These are phyloP conservation scores for Characodon lateralis DNA, from an alignment of 2,797 vertebrate species.

Conservation along the genomic window DNA sequence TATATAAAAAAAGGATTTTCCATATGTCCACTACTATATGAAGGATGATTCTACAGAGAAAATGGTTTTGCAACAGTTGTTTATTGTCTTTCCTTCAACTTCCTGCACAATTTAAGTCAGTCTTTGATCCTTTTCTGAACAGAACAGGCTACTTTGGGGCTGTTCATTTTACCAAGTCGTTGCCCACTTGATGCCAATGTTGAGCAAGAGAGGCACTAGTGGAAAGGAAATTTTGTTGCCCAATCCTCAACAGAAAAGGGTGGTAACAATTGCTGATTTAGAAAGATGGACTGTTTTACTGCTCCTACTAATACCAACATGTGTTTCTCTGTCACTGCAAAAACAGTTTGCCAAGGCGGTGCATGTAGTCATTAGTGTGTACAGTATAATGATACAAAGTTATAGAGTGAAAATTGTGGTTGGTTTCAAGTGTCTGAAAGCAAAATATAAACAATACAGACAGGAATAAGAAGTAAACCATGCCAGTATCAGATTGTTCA, in stretches of 20 bases:
- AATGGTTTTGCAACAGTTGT: not conserved
- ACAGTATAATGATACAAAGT: too few relatives aligned
- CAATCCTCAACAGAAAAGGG: not conserved
- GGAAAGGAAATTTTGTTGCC: not conserved
- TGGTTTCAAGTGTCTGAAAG: not conserved
- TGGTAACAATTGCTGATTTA: not conserved
- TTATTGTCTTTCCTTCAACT: not conserved
- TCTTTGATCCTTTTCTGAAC: not conserved
- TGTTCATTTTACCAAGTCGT: not conserved
- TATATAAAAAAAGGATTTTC: not conserved
- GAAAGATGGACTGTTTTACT: not conserved
- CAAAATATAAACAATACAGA: not conserved
- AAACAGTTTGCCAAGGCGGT: too few relatives aligned
- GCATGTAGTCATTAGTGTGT: too few relatives aligned
- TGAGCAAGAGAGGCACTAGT: not conserved
- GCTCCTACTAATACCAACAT: not conserved
- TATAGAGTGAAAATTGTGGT: too few relatives aligned
- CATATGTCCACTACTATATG: not conserved
- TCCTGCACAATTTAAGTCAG: not conserved
- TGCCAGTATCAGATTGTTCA: too few relatives aligned
- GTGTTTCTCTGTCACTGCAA: not conserved
- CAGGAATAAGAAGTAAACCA: not conserved
- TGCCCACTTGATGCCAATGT: not conserved
- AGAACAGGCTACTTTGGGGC: not conserved
- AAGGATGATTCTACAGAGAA: too few relatives aligned